Conservation (phyloP, 2,797 vertebrate genomes). For the Scleropages formosus region DNA sequence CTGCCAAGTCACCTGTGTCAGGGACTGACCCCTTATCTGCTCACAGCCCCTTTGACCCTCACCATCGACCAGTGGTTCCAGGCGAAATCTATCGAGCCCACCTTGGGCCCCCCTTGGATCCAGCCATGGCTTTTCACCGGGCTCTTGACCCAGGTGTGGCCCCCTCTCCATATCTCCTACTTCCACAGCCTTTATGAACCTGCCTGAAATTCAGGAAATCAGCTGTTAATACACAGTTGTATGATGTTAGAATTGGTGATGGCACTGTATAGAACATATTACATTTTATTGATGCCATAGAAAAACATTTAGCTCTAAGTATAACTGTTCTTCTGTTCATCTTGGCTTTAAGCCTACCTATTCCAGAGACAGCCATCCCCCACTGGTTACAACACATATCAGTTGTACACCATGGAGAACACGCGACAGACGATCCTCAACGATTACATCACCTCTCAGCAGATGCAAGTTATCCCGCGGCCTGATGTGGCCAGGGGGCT, state of each 20-base stretch:
- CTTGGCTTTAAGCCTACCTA: conserved; percentile 77
- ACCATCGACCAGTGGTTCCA: conserved; percentile 77
- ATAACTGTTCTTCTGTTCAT: background rate
- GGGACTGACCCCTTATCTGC: conserved; percentile 80
- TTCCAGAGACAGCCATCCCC: conserved; percentile 94
- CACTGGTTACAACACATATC: conserved; percentile 92
- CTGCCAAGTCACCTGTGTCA: conserved; percentile 89
- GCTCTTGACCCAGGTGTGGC: conserved; percentile 87
- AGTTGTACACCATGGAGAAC: conserved; percentile 98
- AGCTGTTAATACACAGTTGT: conserved; percentile 47
- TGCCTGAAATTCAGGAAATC: conserved; percentile 37
- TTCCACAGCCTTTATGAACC: too few relatives aligned
- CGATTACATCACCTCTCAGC: conserved; percentile 98
- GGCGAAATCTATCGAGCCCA: conserved; percentile 86
- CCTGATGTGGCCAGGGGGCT: conserved; percentile 84
- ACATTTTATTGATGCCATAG: background rate
- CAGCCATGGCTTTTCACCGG: conserved; percentile 84
- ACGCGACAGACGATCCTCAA: conserved; percentile 98
- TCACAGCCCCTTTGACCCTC: conserved; percentile 91
- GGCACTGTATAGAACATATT: background rate
- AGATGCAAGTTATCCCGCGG: conserved; percentile 95
- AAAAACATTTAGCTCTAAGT: background rate
- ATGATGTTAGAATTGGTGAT: background rate
- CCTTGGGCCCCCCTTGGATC: conserved; percentile 85
- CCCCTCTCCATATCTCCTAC: conserved; percentile 53